Conservation (phyloP, 2,888 invertebrate species). For the Lasioglossum zephyrum region DNA sequence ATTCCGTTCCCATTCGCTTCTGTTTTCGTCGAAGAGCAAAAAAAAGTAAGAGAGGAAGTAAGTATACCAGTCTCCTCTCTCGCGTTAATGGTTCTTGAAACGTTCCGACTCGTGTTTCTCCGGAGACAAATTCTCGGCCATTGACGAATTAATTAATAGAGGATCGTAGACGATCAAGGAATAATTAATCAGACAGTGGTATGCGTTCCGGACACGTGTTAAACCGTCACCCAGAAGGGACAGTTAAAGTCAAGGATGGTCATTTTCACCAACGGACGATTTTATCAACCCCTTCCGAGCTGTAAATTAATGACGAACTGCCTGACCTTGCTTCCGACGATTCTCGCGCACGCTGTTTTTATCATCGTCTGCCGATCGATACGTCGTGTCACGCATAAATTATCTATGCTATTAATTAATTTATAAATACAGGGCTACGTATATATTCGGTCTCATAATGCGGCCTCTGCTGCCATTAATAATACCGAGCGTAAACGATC, state of each 20-base stretch:
- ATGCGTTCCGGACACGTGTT: constrained; percentile 44
- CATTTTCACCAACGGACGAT: constrained; percentile 60
- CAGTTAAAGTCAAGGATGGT: constrained; percentile 62
- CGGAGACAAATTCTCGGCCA: neutral
- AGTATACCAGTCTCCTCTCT: neutral
- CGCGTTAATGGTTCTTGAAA: neutral
- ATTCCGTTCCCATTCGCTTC: neutral
- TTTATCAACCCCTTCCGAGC: constrained; percentile 60
- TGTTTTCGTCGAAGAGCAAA: neutral
- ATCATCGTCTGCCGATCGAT: constrained; percentile 63
- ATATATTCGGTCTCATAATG: neutral
- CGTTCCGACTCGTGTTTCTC: neutral
- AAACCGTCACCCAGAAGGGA: constrained; percentile 41
- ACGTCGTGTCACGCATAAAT: constrained; percentile 51
- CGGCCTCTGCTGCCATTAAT: constrained; percentile 35
- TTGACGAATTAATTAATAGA: constrained; percentile 31
- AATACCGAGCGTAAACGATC: neutral
- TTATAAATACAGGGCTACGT: constrained; percentile 17
- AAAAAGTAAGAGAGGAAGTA: neutral
- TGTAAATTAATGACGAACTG: constrained; percentile 55
- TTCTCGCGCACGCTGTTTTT: constrained; percentile 46
- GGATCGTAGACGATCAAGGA: constrained; percentile 14
- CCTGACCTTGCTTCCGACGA: constrained; percentile 57
- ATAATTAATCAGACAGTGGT: constrained; percentile 46
- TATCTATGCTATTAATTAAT: constrained; percentile 57